These are phyloP conservation scores for Cistogaster globosa DNA, from an alignment of 2,888 invertebrate genomes.

Conservation along the genomic window DNA sequence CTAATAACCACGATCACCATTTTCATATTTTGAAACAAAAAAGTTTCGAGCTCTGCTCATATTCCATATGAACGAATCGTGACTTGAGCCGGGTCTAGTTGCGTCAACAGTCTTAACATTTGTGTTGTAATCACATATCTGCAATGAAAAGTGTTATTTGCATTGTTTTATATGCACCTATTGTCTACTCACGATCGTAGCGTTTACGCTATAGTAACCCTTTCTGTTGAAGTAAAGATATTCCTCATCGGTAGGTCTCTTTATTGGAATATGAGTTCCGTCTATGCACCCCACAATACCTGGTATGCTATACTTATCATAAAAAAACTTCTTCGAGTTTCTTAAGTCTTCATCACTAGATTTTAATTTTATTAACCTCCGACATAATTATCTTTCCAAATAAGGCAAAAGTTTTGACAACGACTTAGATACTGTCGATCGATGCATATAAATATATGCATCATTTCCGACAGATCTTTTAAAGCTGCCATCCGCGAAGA, in stretches of 20 bases:
- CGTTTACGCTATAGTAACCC: no score
- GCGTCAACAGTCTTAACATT: slow-evolving; percentile 34
- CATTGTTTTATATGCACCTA: background rate
- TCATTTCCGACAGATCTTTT: slow-evolving; percentile 22
- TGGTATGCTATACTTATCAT: background rate
- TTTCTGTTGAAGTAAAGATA: slow-evolving; percentile 9
- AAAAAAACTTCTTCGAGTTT: background rate
- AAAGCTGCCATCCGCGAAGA: slow-evolving; percentile 7
- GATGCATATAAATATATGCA: slow-evolving; percentile 17
- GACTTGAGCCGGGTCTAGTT: slow-evolving; percentile 28
- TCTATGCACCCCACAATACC: no score
- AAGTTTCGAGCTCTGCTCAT: slow-evolving; percentile 15
- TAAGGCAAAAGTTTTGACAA: background rate
- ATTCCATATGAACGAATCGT: slow-evolving; percentile 22
- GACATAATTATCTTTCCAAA: background rate
- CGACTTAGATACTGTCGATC: slow-evolving; percentile 5
- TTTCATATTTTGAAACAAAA: slow-evolving; percentile 5
- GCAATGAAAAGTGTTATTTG: slow-evolving; percentile 22
- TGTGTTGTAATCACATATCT: slow-evolving; percentile 41
- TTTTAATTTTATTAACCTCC: background rate
- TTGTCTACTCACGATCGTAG: background rate
- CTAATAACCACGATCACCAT: slow-evolving; percentile 26
- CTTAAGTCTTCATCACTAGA: background rate
- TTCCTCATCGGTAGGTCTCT: slow-evolving; percentile 1
- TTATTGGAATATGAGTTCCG: slow-evolving; percentile 8